Base-by-base conservation (phyloP, 2,888 invertebrate genomes). In the Phyllotreta cruciferae region DNA sequence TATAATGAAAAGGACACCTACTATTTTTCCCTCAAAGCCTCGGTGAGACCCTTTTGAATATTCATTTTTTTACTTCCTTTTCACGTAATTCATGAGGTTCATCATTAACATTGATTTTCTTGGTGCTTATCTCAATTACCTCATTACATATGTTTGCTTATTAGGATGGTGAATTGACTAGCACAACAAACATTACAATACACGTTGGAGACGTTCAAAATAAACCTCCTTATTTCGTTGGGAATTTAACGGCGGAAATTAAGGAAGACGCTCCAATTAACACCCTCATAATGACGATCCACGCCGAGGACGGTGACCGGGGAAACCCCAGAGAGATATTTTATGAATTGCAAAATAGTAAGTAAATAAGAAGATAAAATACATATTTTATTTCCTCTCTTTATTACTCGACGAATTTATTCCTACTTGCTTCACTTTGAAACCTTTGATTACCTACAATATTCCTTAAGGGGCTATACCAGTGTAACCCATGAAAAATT, bases 131-230 rank as follows among this genome's bases (percentile, higher is more conserved):
- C 42, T 55, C 47, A 38, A 52, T 52, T 5, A 44, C 50, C 11
- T 54, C 44, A 55, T 10, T 44, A 14, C 13, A 53, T 63, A 64
- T 11, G 11, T 42, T n/a, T 62, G 1, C 10, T 58, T 75, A 77
- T 45, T 73, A 93, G 93, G 95, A 95, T 77, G 94, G 94, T 0
- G 84, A 85, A 8, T 87, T 91, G 71, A 88, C 88, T 72, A 88
- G 89, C 0, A 87, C 87, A 8, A 88, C 91, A 0, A 87, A 86
- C 53, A 89, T 94, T 9, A 90, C 90, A 74, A 88, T 94, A 34
- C 88, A 90, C 68, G 90, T 96, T 0, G 85, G 88, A 64, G 94
- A 95, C 77, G 89, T 94, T 0, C 95, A 95, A 82, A 93, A 95
- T 79, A 90, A 89, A 0, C 92, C 94, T 0, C 95, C 95, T 0